These are phyloP conservation scores for Cyprinella venusta DNA, from an alignment of 2,797 vertebrate species.

Conservation along the genomic window DNA sequence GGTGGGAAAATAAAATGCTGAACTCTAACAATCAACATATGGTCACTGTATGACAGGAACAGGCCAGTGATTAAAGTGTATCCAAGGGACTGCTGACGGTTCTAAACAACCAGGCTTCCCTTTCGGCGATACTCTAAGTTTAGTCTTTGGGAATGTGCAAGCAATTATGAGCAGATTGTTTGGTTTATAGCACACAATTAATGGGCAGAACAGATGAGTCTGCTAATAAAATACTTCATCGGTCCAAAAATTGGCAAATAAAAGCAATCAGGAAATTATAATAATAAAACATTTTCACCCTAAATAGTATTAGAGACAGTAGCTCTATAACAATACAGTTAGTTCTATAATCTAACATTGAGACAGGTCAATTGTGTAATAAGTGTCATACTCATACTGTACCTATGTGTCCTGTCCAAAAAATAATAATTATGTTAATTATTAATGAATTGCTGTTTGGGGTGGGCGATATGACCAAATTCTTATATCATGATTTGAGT, in stretches of 20 bases:
- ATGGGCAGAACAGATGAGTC: neutral
- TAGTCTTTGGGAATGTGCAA: slow-evolving; percentile 21
- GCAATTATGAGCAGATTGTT: slow-evolving; percentile 13
- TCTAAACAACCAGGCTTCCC: slow-evolving; percentile 22
- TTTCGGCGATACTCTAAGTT: slow-evolving; percentile 13
- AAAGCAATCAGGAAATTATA: neutral
- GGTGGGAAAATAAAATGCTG: slow-evolving; percentile 20
- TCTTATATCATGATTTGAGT: too few species aligned
- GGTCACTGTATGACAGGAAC: slow-evolving; percentile 28
- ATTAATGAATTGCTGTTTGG: neutral
- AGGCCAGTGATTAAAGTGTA: slow-evolving; percentile 18
- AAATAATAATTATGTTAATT: neutral
- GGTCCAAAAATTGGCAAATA: neutral
- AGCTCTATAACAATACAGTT: neutral
- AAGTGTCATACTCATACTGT: neutral
- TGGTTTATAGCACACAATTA: slow-evolving; percentile 29
- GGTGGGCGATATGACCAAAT: too few species aligned
- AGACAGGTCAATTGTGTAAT: neutral
- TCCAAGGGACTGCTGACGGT: slow-evolving; percentile 9
- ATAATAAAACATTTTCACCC: neutral
- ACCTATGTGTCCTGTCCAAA: neutral
- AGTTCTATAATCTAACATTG: neutral
- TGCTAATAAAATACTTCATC: neutral
- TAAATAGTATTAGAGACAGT: neutral
- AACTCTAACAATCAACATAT: slow-evolving; percentile 35